Base-by-base conservation (phyloP, 2,113 vertebrate genomes). In the Phaethon lepturus region DNA sequence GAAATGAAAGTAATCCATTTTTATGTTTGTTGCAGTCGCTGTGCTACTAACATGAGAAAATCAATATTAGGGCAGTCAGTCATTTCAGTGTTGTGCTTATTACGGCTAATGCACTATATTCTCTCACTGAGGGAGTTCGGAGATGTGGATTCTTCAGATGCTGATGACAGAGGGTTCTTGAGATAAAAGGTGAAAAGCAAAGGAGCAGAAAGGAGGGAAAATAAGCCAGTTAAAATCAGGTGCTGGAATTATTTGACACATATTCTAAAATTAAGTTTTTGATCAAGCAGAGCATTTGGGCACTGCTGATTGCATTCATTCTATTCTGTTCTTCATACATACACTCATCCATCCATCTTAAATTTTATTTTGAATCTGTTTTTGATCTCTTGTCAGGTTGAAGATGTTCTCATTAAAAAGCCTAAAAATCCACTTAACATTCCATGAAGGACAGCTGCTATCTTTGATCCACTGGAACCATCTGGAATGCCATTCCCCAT, bases 1-100 rank as follows among this genome's bases (percentile, higher is more conserved):
- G 86, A 95, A 95, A 93, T 52, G 29, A 69, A 89, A 89, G 60
- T 44, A 94, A 95, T 97, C 40, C 5, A 42, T 95, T 97, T 95
- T 75, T 76, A 50, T 78, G 53, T 80, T 86, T 60, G 24, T 95
- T 84, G 45, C 77, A 66, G 64, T 87, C 69, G 55, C 53, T 50
- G 8, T 86, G 45, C 52, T 95, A 58, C 59, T 71, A 69, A 33
- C 77, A 26, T 4, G 17, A 82, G 52, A 85, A 94, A 89, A 94
- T 95, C 94, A 94, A 10, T 92, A 91, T 19, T 52, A 68, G 56
- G 50, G 45, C 53, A 84, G 76, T 60, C 89, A 73, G 35, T 75
- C 33, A 69, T 93, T 91, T 91, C 53, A 53, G 49, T 73, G 50
- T 64, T 84, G 68, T 72, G 33, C 25, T 87, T 91, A 44, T 81